Conservation (phyloP, 2,888 invertebrate genomes). For the Nomada lathburiana region DNA sequence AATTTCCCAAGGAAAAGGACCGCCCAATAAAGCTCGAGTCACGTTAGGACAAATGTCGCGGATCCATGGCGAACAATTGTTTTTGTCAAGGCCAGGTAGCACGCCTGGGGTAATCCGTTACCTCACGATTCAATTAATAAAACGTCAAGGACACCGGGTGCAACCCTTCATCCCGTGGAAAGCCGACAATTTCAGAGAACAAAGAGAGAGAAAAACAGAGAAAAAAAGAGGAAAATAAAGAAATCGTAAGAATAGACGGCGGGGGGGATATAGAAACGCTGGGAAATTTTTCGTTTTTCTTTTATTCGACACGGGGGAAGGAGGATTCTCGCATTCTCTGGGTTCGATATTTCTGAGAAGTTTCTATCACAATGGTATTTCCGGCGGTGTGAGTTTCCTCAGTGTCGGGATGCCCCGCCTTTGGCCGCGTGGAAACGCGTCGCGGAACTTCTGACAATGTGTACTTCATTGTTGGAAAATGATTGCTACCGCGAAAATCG, state of each 20-base stretch:
- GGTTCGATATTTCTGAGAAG: conserved; percentile 52
- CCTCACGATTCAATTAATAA: conserved; percentile 54
- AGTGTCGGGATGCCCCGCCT: neutral
- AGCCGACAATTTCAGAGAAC: neutral
- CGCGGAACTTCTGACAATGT: conserved; percentile 3
- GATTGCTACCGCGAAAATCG: conserved; percentile 12
- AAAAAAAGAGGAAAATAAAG: neutral
- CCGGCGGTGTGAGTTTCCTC: conserved; percentile 34
- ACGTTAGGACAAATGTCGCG: neutral
- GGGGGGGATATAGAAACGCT: neutral
- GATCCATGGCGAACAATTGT: conserved; percentile 1
- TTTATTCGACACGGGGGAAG: conserved; percentile 22
- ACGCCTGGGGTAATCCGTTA: conserved; percentile 17
- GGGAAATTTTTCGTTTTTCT: conserved; percentile 33
- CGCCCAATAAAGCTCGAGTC: neutral
- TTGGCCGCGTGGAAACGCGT: conserved; percentile 4
- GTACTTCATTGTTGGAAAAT: conserved; percentile 15
- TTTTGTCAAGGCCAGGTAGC: neutral
- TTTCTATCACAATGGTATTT: conserved; percentile 44
- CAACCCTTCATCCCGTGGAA: conserved; percentile 1
- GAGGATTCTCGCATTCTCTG: conserved; percentile 25
- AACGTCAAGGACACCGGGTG: conserved; percentile 48
- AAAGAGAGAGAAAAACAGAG: neutral
- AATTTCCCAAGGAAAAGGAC: neutral
- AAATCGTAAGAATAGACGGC: neutral